A percentile compares a stretch with the other conserved stretches of the same genome.
Conservation (phyloP, 2,113 vertebrate species). For the Camelus bactrianus region DNA sequence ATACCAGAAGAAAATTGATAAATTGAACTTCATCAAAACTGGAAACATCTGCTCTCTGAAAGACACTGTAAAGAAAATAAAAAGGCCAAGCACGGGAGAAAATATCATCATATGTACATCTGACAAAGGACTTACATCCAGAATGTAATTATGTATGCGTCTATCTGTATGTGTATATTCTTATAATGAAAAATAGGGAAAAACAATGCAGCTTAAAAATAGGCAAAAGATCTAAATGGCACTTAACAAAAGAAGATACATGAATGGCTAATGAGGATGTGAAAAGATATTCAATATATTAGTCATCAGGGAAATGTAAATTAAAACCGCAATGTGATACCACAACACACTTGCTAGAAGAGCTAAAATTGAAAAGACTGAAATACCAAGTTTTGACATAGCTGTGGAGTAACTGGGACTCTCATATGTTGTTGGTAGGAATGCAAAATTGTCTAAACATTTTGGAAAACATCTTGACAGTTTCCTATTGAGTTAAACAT, state of each 20-base stretch:
- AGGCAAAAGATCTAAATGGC: background rate
- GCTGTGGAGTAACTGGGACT: background rate
- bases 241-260: background rate
- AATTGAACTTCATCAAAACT: background rate
- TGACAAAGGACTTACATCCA: background rate
- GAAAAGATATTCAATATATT: background rate
- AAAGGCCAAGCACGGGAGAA: background rate
- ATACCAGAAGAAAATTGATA: background rate
- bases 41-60: slow-evolving; percentile 1
- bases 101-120: background rate
- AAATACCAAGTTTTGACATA: background rate
- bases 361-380: background rate
- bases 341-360: too few species aligned
- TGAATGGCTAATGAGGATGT: background rate
- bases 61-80: background rate
- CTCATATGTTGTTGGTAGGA: background rate
- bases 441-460: background rate
- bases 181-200: background rate
- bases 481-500: background rate
- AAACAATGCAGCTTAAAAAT: background rate
- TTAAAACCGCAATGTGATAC: background rate
- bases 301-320: background rate
- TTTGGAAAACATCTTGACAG: background rate
- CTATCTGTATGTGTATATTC: background rate
- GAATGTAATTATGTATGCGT: background rate